These are phyloP conservation scores for Harmothoe impar DNA, from an alignment of 2,888 invertebrate genomes.

Conservation along the genomic window DNA sequence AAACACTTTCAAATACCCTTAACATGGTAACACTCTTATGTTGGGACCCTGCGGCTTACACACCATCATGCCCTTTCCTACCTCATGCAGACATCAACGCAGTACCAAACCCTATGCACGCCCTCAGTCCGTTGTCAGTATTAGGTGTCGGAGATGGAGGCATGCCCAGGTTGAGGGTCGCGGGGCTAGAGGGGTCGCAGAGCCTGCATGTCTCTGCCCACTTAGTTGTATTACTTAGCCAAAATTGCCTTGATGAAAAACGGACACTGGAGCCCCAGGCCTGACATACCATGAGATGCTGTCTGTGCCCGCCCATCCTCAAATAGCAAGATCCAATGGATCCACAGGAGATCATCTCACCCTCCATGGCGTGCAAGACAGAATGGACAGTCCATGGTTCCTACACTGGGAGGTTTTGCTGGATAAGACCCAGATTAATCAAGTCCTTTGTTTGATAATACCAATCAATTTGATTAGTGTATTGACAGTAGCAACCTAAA, in stretches of 20 bases:
- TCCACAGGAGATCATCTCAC: neutral
- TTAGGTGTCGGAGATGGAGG: neutral
- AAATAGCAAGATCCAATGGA: slow-evolving; percentile 14
- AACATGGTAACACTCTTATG: no score
- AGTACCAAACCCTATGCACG: no score
- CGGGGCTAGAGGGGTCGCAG: neutral
- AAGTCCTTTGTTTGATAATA: neutral
- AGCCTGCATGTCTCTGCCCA: slow-evolving; percentile 13
- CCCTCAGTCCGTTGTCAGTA: neutral
- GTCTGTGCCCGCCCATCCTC: neutral
- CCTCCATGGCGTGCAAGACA: neutral
- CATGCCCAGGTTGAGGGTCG: neutral
- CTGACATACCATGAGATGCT: slow-evolving; percentile 21
- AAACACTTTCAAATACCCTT: no score
- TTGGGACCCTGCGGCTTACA: no score
- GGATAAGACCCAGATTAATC: neutral
- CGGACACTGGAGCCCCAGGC: slow-evolving; percentile 20
- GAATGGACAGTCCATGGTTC: neutral
- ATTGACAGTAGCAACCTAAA: neutral
- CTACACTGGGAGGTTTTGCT: neutral
- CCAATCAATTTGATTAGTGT: slow-evolving; percentile 28
- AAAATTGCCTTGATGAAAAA: slow-evolving; percentile 50
- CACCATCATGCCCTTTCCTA: no score
- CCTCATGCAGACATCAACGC: no score
- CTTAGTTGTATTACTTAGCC: slow-evolving; percentile 45